Evolutionary conservation across 1,140 invertebrate species (phyloP).

Genomic region (Acromyrmex charruanus): DNA sequence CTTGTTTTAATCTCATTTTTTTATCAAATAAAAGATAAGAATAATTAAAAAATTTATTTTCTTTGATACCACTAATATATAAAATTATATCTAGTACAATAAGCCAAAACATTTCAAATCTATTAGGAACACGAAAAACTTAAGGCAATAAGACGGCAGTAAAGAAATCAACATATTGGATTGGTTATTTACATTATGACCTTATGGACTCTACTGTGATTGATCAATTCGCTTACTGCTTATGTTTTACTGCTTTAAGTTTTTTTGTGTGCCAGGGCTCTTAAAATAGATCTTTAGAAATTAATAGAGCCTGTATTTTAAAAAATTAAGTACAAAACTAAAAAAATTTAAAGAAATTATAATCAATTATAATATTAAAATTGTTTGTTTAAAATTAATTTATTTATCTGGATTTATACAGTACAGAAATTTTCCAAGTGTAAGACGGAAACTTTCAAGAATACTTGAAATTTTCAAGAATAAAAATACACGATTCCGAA

Average conservation of each 20-base stretch:
- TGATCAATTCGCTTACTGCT: too few species aligned
- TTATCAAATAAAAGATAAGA: background rate
- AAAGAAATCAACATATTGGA: too few species aligned
- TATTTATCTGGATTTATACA: background rate
- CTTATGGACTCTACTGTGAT: too few species aligned
- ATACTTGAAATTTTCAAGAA: background rate
- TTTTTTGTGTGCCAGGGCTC: too few species aligned
- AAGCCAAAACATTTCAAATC: background rate
- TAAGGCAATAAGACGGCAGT: too few species aligned
- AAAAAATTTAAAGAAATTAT: slow-evolving; percentile 2
- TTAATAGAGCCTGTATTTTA: background rate
- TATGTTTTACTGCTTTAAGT: too few species aligned
- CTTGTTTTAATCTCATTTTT: background rate
- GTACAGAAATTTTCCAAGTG: background rate
- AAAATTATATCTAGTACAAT: background rate
- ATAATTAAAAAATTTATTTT: background rate
- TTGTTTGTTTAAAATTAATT: background rate
- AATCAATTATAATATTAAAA: background rate
- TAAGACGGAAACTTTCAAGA: background rate
- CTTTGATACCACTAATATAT: background rate
- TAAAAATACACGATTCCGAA: background rate
- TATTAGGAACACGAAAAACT: background rate
- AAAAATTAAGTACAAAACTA: background rate
- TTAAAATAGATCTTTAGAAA: background rate
- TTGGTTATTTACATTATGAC: too few species aligned